A percentile compares a stretch with the other conserved stretches of the same genome.
Conservation (phyloP, 2,888 invertebrate species). For the Andrena dorsata region DNA sequence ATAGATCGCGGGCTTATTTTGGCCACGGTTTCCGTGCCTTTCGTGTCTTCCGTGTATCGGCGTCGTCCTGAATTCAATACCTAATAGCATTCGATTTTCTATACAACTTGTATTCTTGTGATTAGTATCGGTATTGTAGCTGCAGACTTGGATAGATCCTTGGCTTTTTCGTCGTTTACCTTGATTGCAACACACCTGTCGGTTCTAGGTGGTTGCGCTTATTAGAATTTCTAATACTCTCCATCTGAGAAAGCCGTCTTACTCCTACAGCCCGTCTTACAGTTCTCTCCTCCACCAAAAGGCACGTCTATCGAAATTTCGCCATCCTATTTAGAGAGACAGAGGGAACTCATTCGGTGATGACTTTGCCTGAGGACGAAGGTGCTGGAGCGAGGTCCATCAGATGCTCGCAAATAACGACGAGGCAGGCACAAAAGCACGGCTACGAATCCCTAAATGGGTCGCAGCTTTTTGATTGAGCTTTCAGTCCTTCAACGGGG, state of each 20-base stretch:
- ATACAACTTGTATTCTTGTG: conserved; percentile 2
- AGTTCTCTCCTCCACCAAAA: neutral
- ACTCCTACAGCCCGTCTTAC: neutral
- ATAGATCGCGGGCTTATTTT: conserved; percentile 14
- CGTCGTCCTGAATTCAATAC: conserved; percentile 10
- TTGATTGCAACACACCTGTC: too few species aligned
- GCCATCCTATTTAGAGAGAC: neutral
- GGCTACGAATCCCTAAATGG: conserved; percentile 50
- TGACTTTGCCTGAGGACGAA: conserved; percentile 17
- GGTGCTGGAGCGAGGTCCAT: neutral
- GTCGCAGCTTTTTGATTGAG: conserved; percentile 59
- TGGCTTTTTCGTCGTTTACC: too few species aligned
- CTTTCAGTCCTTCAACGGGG: conserved; percentile 42
- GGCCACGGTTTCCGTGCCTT: neutral
- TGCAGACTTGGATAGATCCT: neutral
- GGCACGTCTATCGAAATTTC: neutral
- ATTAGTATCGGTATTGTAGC: neutral
- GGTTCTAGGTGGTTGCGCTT: too few species aligned
- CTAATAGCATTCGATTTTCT: conserved; percentile 30
- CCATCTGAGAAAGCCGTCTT: neutral
- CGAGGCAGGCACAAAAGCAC: conserved; percentile 17
- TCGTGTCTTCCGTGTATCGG: conserved; percentile 2
- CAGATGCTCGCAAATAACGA: conserved; percentile 18
- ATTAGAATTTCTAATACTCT: neutral
- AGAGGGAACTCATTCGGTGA: conserved; percentile 11